Evolutionary conservation across 2,113 vertebrate genomes (phyloP), one percentile per base, ranked within the genome.

Genomic region (Pao palembangensis): DNA sequence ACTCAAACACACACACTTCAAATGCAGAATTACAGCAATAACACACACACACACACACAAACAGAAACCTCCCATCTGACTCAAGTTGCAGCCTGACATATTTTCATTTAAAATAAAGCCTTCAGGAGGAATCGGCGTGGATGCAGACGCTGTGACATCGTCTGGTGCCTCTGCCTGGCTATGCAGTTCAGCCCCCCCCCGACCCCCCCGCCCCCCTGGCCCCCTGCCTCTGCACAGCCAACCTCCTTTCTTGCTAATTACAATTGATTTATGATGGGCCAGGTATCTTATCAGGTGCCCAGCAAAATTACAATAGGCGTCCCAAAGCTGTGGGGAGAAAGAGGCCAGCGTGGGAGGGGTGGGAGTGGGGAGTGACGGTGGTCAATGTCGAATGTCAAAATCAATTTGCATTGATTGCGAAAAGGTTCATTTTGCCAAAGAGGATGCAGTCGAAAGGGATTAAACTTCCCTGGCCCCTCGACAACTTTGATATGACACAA

Each of bases 251-350:
- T 72, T 88, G 92, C 93, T 98, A 98, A 98, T 98, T 98, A 96
- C 91, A 98, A 98, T 96, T 94, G 96, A 97, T 96, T 96, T 94
- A 94, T 93, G 94, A 98, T 94, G 93, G 93, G 94, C 91, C 95
- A 94, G 92, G 92, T 94, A 93, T 85, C 94, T 98, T 98, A 98
- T 97, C 96, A 96, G 95, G 92, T 93, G 91, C 92, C 92, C 86
- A 93, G 91, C 86, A 88, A 94, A 98, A 96, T 96, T 93, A 95
- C 94, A 91, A 93, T 91, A 92, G 91, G 89, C 87, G 94, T 93
- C 92, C 91, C 88, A 91, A 90, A 92, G 93, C 93, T 91, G 89
- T 85, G 87, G 65, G 78, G 71, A 66, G 74, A 54, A 48, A 43
- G 69, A 19, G 31, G 61, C 34, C 34, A 18, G 3, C 0, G 48